phyloP scores from a whole-genome alignment of 2,113 vertebrate species.

The Cricetomys ansorgei region DNA sequence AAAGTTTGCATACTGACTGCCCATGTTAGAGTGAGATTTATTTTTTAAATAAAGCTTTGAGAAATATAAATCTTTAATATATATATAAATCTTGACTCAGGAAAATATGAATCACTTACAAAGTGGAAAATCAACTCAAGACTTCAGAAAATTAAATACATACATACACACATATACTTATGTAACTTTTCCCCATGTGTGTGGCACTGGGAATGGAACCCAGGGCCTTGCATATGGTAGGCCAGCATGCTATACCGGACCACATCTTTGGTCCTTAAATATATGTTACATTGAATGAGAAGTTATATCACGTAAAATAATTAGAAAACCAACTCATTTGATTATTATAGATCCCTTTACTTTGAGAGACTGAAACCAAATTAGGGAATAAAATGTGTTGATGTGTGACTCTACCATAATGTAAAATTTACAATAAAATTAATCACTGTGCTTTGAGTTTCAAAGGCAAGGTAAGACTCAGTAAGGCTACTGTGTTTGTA shows the following conservation, averaged over 20 bases:
- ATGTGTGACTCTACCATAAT: neutral
- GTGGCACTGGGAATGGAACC: neutral
- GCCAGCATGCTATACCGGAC: neutral
- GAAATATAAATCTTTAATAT: neutral
- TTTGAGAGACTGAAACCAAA: neutral
- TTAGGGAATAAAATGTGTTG: constrained; percentile 24
- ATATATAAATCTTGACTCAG: neutral
- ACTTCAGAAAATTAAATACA: neutral
- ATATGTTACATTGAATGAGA: neutral
- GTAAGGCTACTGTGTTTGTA: neutral
- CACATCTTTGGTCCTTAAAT: neutral
- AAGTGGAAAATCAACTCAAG: constrained; percentile 7
- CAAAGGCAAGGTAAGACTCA: neutral
- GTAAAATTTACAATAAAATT: neutral
- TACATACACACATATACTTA: neutral
- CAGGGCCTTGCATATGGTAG: neutral
- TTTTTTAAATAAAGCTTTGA: neutral
- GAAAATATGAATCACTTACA: neutral
- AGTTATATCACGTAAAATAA: neutral
- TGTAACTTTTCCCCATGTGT: neutral
- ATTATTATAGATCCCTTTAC: neutral
- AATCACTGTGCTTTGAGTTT: neutral
- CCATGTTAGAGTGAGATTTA: neutral
- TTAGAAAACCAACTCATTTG: neutral
- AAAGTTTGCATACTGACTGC: neutral